A percentile compares a stretch with the other conserved stretches of the same genome.
These are phyloP conservation scores for Melikaiella ostensackeni DNA, from an alignment of 2,888 invertebrate genomes.

Conservation along the genomic window DNA sequence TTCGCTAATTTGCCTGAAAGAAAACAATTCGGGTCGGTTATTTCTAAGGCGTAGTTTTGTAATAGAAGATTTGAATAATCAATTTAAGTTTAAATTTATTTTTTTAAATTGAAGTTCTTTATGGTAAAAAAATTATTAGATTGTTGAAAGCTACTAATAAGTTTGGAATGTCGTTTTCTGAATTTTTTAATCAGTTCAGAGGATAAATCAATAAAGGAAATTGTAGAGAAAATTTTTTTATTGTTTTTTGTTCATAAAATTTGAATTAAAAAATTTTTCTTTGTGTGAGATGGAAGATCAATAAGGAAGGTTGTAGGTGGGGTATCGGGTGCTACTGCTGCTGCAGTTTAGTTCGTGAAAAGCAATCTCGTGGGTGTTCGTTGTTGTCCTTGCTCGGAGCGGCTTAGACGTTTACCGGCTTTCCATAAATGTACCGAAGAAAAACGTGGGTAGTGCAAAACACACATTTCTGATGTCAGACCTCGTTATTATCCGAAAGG, in stretches of 20 bases:
- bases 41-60: background rate
- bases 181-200: no score
- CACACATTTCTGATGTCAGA: constrained; percentile 60
- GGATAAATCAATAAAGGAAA: background rate
- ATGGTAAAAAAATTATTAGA: no score
- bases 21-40: background rate
- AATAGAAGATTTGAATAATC: background rate
- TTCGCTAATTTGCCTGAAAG: background rate
- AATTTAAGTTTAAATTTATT: background rate
- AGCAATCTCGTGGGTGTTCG: constrained; percentile 40
- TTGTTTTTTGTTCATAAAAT: background rate
- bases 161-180: no score
- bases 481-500: constrained; percentile 63
- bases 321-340: constrained; percentile 50
- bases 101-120: background rate
- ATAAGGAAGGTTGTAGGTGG: constrained; percentile 51
- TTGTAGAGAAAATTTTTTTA: background rate
- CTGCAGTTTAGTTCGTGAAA: constrained; percentile 43
- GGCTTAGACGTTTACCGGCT: constrained; percentile 49
- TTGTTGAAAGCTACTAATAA: no score
- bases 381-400: constrained; percentile 54
- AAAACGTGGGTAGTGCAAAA: constrained; percentile 54
- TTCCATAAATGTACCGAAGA: constrained; percentile 56
- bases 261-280: constrained; percentile 30
- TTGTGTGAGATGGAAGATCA: constrained; percentile 48